These are phyloP conservation scores for Phodopus roborovskii DNA, from an alignment of 2,113 vertebrate species.

Conservation along the genomic window DNA sequence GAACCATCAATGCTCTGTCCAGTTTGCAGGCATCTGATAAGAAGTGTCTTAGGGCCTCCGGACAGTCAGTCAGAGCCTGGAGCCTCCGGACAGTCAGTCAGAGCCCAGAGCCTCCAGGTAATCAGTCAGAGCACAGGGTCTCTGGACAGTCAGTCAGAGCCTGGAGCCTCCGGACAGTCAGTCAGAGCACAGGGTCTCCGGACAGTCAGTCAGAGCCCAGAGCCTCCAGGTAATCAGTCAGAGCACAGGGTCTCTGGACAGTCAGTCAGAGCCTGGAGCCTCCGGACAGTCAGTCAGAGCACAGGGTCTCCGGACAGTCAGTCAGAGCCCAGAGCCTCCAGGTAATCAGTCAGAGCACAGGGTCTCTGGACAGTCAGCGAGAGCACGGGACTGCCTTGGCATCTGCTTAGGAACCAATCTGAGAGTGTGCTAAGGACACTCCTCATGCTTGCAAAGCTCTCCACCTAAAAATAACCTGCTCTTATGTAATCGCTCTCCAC, in stretches of 20 bases:
- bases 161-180: no score
- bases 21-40: background rate
- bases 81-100: background rate
- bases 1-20: background rate
- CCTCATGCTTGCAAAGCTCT: constrained; percentile 50
- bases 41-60: background rate
- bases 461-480: constrained; percentile 63
- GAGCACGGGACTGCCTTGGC: background rate
- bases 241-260: no score
- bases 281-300: no score
- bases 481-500: constrained; percentile 63
- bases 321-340: background rate
- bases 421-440: constrained; percentile 34
- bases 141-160: no score
- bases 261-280: no score
- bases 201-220: no score
- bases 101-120: background rate
- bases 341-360: background rate
- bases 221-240: no score
- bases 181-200: no score
- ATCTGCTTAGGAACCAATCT: background rate
- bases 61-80: no score
- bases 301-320: no score
- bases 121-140: no score
- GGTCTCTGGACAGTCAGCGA: background rate